These are phyloP conservation scores for Anastrepha ludens DNA, from an alignment of 1,140 invertebrate species.

Conservation along the genomic window DNA sequence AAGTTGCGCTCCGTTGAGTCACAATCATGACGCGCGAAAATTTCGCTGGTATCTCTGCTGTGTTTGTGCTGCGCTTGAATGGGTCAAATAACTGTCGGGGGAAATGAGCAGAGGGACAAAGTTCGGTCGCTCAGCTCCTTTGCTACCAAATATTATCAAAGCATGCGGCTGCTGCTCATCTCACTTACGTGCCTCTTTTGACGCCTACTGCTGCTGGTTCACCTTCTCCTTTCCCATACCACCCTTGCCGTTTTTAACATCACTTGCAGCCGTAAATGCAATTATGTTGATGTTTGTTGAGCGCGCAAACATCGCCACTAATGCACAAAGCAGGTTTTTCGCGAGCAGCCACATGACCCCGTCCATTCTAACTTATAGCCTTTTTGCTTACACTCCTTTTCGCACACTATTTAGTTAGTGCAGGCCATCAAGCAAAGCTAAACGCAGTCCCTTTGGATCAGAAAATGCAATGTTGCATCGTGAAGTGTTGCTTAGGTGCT, in stretches of 20 bases:
- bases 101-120: slow-evolving; percentile 19
- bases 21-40: background rate
- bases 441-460: slow-evolving; percentile 5
- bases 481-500: background rate
- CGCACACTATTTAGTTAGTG: background rate
- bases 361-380: background rate
- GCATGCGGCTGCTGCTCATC: background rate
- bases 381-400: background rate
- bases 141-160: background rate
- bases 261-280: slow-evolving; percentile 2
- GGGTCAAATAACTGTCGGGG: slow-evolving; percentile 25
- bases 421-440: background rate
- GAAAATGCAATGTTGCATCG: background rate
- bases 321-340: background rate
- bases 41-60: background rate
- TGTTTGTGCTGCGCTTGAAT: background rate
- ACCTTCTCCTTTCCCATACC: no score
- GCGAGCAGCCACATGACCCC: background rate
- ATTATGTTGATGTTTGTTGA: slow-evolving; percentile 8
- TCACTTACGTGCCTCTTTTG: background rate
- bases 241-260: background rate
- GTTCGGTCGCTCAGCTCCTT: background rate
- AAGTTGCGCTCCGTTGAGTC: background rate
- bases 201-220: no score
- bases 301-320: background rate